Evolutionary conservation across 2,888 invertebrate species (phyloP).

Genomic region (Xylota sylvarum): DNA sequence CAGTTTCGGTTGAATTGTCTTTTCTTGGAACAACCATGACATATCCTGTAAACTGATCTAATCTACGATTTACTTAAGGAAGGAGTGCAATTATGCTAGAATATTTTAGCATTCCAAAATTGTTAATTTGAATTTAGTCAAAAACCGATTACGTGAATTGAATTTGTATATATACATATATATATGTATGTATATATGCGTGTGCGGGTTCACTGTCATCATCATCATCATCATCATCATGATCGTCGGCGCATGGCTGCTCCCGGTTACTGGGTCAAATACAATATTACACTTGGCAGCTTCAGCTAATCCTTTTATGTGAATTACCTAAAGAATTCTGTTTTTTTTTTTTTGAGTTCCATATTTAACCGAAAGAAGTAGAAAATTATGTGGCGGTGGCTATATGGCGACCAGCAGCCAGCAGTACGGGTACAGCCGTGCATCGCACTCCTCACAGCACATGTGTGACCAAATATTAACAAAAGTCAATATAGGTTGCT

Average conservation of each 20-base stretch:
- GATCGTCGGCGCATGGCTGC: not conserved
- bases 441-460: conserved; percentile 49
- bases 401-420: conserved; percentile 37
- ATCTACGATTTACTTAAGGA: not conserved
- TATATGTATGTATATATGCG: not conserved
- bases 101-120: conserved; percentile 32
- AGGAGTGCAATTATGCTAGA: not conserved
- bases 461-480: conserved; percentile 70
- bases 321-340: conserved; percentile 39
- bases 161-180: not conserved
- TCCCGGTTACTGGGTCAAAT: conserved; percentile 56
- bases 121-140: conserved; percentile 16
- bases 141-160: conserved; percentile 26
- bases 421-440: conserved; percentile 8
- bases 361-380: conserved; percentile 40
- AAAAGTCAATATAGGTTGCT: conserved; percentile 73
- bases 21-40: no score
- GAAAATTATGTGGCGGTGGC: conserved; percentile 76
- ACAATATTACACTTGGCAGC: conserved; percentile 39
- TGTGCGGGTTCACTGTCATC: conserved; percentile 6
- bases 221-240: conserved; percentile 4
- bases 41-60: no score
- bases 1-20: no score
- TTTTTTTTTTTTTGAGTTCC: conserved; percentile 30
- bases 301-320: conserved; percentile 58